These are phyloP conservation scores for Neosalanx taihuensis DNA, from an alignment of 2,797 vertebrate genomes.

Conservation along the genomic window DNA sequence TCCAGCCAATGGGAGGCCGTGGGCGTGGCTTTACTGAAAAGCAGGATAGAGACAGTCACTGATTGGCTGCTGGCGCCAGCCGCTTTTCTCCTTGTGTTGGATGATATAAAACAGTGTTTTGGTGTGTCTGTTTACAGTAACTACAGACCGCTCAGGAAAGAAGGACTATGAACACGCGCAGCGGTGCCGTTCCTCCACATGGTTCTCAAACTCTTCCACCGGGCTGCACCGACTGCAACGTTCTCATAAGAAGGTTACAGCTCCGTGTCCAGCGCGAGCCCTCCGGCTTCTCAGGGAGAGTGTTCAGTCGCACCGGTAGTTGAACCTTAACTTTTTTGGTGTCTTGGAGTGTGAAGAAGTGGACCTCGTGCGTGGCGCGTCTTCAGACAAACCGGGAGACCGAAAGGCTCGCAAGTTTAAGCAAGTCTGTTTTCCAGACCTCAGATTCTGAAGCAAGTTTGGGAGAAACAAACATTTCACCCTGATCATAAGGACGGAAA, in stretches of 20 bases:
- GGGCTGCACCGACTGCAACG: conserved; percentile 69
- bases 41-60: conserved; percentile 86
- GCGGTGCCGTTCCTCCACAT: conserved; percentile 76
- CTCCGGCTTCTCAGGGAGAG: conserved; percentile 62
- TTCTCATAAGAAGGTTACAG: conserved; percentile 64
- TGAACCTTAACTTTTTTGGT: conserved; percentile 55
- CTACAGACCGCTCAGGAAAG: conserved; percentile 78
- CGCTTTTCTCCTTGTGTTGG: conserved; percentile 64
- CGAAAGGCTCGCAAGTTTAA: conserved; percentile 60
- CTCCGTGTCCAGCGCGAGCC: conserved; percentile 56
- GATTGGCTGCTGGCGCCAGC: conserved; percentile 76
- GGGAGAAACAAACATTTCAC: conserved; percentile 33
- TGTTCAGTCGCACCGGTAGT: conserved; percentile 78
- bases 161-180: conserved; percentile 82
- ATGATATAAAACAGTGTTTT: conserved; percentile 84
- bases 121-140: conserved; percentile 82
- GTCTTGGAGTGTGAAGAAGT: conserved; percentile 26
- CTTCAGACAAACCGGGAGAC: conserved; percentile 32
- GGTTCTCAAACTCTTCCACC: conserved; percentile 70
- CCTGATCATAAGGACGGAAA: conserved; percentile 38
- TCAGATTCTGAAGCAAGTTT: conserved; percentile 25
- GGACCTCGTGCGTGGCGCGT: conserved; percentile 22
- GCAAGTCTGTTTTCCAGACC: conserved; percentile 21
- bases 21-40: conserved; percentile 76
- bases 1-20: conserved; percentile 79